These are phyloP conservation scores for Enteromius unitaeniatus DNA, from an alignment of 2,797 vertebrate species.

Conservation along the genomic window DNA sequence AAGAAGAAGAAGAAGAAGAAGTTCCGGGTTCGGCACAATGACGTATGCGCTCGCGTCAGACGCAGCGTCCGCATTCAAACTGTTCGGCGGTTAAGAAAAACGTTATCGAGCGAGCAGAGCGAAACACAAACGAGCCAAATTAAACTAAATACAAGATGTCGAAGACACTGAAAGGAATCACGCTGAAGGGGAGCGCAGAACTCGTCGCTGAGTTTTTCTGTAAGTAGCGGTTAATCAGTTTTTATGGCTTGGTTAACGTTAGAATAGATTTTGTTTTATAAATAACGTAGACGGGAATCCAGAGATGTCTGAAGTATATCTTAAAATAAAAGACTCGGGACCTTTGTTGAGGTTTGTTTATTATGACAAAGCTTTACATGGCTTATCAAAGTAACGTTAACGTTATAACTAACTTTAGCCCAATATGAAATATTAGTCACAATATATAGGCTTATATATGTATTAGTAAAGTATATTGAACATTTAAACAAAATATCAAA, in stretches of 20 bases:
- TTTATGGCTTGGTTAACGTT: neutral
- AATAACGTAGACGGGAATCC: too few species aligned
- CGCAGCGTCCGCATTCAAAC: conserved; percentile 73
- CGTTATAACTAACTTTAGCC: neutral
- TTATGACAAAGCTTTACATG: neutral
- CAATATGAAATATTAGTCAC: neutral
- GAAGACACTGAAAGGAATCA: conserved; percentile 84
- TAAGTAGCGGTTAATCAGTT: conserved; percentile 70
- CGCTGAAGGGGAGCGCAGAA: conserved; percentile 90
- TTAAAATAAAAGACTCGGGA: too few species aligned
- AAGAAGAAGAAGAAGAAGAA: too few species aligned
- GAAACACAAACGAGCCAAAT: neutral
- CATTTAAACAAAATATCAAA: neutral
- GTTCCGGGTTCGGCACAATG: neutral
- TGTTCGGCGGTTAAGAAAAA: conserved; percentile 69
- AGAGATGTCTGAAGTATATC: too few species aligned
- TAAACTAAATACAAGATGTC: conserved; percentile 67
- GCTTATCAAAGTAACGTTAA: neutral
- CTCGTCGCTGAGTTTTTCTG: conserved; percentile 94
- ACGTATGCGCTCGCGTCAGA: conserved; percentile 60
- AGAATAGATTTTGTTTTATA: too few species aligned
- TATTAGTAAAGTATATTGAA: neutral
- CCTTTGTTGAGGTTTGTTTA: too few species aligned
- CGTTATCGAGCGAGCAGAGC: neutral
- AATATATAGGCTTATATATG: too few species aligned